Conservation (phyloP, 2,888 invertebrate genomes). For the Torymus tubicola region DNA sequence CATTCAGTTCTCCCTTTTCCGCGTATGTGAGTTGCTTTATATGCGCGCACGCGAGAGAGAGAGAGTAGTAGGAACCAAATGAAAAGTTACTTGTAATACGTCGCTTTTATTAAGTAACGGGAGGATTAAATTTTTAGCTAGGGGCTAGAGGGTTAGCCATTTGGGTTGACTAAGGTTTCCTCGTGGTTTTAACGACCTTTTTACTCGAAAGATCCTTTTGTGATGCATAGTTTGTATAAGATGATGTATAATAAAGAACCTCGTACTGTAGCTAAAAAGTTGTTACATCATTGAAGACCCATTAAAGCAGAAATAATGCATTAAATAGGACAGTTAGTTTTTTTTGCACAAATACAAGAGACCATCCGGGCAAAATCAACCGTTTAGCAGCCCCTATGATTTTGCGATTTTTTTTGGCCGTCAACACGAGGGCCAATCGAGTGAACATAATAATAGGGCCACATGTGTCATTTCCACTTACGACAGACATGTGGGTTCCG, state of each 20-base stretch:
- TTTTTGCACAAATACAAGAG: neutral
- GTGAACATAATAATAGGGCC: constrained; percentile 62
- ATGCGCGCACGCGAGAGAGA: neutral
- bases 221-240: no score
- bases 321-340: neutral
- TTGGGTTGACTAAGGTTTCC: no score
- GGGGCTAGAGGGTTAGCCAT: neutral
- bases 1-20: constrained; percentile 62
- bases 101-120: constrained; percentile 30
- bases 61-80: neutral
- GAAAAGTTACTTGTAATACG: constrained; percentile 5
- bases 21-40: constrained; percentile 29
- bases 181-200: no score
- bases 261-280: no score
- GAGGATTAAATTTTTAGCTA: constrained; percentile 18
- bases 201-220: no score
- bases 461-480: constrained; percentile 63
- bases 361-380: constrained; percentile 20
- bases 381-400: constrained; percentile 56
- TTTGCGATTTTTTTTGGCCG: constrained; percentile 58
- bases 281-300: no score
- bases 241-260: neutral
- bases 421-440: constrained; percentile 65
- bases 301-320: neutral
- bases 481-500: constrained; percentile 64